Conservation (phyloP, 2,888 invertebrate genomes). For the Auanema freiburgensis region DNA sequence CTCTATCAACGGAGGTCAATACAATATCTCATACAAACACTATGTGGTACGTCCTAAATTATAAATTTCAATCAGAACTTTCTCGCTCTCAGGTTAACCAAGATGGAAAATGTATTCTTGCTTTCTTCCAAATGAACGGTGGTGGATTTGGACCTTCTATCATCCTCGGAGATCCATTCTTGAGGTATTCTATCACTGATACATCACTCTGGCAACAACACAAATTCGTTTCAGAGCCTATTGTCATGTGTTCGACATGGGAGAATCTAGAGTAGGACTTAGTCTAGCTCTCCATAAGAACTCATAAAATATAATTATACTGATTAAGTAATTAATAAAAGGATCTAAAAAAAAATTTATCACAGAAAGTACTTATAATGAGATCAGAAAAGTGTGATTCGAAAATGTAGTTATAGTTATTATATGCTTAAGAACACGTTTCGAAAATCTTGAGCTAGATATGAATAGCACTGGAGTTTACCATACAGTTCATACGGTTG, state of each 20-base stretch:
- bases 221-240: background rate
- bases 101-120: background rate
- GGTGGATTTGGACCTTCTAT: constrained; percentile 3
- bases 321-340: too few relatives aligned
- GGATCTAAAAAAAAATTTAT: too few relatives aligned
- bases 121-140: background rate
- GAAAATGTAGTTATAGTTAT: too few relatives aligned
- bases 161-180: constrained; percentile 5
- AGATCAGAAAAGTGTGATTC: too few relatives aligned
- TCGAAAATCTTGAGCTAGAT: too few relatives aligned
- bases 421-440: too few relatives aligned
- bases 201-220: background rate
- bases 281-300: background rate
- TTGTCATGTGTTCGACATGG: constrained; percentile 1
- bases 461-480: too few relatives aligned
- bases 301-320: too few relatives aligned
- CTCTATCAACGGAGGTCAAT: background rate
- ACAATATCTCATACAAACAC: background rate
- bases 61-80: background rate
- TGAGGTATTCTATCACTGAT: background rate
- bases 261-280: background rate
- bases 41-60: background rate
- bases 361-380: too few relatives aligned
- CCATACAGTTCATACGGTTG: background rate
- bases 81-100: background rate